Conservation (phyloP, 2,888 invertebrate genomes). For the Eristalinus aeneus region DNA sequence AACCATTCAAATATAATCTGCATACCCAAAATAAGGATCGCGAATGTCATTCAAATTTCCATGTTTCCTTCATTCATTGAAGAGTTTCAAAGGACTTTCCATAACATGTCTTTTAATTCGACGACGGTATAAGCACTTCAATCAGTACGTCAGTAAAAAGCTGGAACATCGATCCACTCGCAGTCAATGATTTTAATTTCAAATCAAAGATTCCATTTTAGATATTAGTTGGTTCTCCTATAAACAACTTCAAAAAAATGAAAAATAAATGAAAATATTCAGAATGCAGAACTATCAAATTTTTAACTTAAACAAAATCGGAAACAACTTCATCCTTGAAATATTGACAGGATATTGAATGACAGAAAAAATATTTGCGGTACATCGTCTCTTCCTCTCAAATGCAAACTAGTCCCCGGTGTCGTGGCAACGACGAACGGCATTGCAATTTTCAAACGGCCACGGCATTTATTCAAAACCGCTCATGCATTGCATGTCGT, state of each 20-base stretch:
- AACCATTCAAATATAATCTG: no score
- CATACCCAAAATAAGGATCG: no score
- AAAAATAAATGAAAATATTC: background rate
- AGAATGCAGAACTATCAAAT: background rate
- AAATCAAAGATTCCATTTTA: background rate
- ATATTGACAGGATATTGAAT: background rate
- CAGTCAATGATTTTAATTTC: no score
- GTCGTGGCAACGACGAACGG: background rate
- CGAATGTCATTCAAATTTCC: no score
- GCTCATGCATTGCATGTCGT: background rate
- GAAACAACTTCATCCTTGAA: background rate
- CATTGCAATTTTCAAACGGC: background rate
- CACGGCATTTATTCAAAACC: background rate
- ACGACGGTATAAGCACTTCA: no score
- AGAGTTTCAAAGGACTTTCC: no score
- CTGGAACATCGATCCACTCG: no score
- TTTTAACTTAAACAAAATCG: background rate
- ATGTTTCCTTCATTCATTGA: no score
- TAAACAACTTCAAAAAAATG: background rate
- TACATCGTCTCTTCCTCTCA: background rate
- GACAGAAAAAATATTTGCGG: background rate
- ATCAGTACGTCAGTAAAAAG: no score
- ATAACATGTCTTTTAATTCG: no score
- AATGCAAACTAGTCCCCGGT: background rate
- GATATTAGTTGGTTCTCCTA: background rate